Base-by-base conservation (phyloP, 2,113 vertebrate species). In the Lates calcarifer region DNA sequence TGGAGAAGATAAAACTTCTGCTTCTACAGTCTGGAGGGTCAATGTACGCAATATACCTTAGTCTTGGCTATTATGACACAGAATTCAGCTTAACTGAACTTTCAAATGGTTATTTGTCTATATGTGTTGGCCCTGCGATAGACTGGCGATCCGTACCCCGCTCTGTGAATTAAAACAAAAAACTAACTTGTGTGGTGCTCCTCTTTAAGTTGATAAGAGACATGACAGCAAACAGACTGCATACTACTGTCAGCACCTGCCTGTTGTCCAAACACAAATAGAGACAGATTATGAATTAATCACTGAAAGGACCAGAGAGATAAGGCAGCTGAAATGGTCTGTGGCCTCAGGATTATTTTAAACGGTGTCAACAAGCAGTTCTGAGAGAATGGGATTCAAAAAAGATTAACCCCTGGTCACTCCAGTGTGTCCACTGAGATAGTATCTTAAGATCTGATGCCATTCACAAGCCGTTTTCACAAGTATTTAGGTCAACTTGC, bases 331-430 rank as follows among this genome's bases (percentile, higher is more conserved):
- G 65, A 28, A 61, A 24, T 63, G 55, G 56, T 62, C 51, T n/a
- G 57, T 31, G 76, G 70, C 73, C 68, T 31, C 37, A 4, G 37
- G 67, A 87, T 87, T 84, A 88, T 72, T 73, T 67, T 62, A 86
- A 82, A 86, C 80, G 80, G 67, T 39, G 71, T 67, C 47, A 87
- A 74, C 74, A 77, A 80, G 75, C 83, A 13, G 47, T 71, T 66
- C 55, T 55, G 20, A 60, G 45, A 24, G 61, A 53, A 75, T 41
- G n/a, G 63, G 43, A 63, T 77, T 43, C 68, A 60, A 53, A 47
- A 45, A 63, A 72, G 81, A 90, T 89, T 82, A 92, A 81, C 76
- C 84, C 60, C 43, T 18, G 29, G 13, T 88, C 78, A 45, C 76
- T 31, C 39, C 53, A 1, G 20, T 45, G 12, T 26, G 76, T 75